Evolutionary conservation across 2,888 invertebrate genomes (phyloP), one percentile per base, ranked within the genome.

Genomic region (Lumbricus terrestris): DNA sequence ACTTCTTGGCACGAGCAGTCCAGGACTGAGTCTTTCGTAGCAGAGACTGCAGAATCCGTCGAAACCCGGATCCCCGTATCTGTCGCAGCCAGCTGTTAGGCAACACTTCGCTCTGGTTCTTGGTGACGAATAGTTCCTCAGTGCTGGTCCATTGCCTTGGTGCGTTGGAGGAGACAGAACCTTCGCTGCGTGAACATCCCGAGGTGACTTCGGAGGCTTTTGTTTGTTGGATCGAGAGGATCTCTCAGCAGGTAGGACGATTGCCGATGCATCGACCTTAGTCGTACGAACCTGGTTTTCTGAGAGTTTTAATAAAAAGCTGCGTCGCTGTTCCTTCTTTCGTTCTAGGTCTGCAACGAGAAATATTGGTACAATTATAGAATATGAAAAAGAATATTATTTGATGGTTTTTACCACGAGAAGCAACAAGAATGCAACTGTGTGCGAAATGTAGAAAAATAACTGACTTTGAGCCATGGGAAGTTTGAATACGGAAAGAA

Each of bases 31-130:
- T 37, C n/a, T 34, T 85, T 33, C 35, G 8, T 13, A 85, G 8
- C 85, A 85, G 23, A 35, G 20, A 23, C 85, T 85, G 85, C 85
- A 85, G 85, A 23, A 37, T 15, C 85, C 85, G n/a, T 85, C 35
- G 85, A 6, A 37, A 85, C 85, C 35, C 2, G 85, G 85, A 85
- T 85, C 85, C 20, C 85, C 85, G 85, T 85, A 85, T 85, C 85
- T 85, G 85, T 85, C 85, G 85, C 85, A 85, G 85, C 35, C 35
- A 23, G 37, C 0, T 6, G 85, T n/a, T 69, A 69, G 29, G n/a
- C 69, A 69, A n/a, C 69, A n/a, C 69, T 69, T 69, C n/a, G 69
- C 69, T n/a, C 16, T 69, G 13, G 29, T 69, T 69, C n/a, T 23
- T 4, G 54, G 29, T 69, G 69, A 47, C 47, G 23, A 69, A n/a